Percentiles rank a stretch among this genome's conserved stretches.
phyloP scores from a whole-genome alignment of 37 sponge, comb jelly and placozoan species.

The Diacarnus erythraeanus region DNA sequence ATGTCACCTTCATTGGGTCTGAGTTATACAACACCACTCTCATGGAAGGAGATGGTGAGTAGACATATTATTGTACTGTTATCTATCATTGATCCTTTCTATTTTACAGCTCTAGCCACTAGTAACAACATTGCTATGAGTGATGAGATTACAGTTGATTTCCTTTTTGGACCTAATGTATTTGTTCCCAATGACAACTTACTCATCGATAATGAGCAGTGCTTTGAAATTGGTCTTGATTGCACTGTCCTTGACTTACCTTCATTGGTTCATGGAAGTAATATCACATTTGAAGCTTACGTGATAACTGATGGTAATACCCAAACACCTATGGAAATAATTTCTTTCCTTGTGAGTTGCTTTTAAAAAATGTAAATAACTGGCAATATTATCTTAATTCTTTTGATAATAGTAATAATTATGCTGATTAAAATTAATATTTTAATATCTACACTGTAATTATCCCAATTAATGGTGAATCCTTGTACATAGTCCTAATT shows the following conservation, averaged over 20 bases:
- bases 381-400: no score
- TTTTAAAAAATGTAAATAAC: no score
- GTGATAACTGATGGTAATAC: not conserved
- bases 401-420: no score
- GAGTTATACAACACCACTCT: slow-evolving; percentile 56
- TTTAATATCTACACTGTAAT: no score
- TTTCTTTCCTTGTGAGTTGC: no score
- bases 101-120: no score
- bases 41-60: slow-evolving; percentile 26
- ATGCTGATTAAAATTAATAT: no score
- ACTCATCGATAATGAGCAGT: not conserved
- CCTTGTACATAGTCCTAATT: no score
- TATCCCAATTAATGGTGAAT: no score
- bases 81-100: no score
- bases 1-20: slow-evolving; percentile 12
- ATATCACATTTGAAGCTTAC: not conserved
- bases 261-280: not conserved
- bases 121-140: no score
- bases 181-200: not conserved
- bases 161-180: slow-evolving; percentile 2
- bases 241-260: not conserved
- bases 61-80: no score
- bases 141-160: not conserved
- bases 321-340: not conserved
- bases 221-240: slow-evolving; percentile 6